A percentile compares a stretch with the other conserved stretches of the same genome.
These are phyloP conservation scores for Cottus gobio DNA, from an alignment of 2,113 vertebrate genomes.

Conservation along the genomic window DNA sequence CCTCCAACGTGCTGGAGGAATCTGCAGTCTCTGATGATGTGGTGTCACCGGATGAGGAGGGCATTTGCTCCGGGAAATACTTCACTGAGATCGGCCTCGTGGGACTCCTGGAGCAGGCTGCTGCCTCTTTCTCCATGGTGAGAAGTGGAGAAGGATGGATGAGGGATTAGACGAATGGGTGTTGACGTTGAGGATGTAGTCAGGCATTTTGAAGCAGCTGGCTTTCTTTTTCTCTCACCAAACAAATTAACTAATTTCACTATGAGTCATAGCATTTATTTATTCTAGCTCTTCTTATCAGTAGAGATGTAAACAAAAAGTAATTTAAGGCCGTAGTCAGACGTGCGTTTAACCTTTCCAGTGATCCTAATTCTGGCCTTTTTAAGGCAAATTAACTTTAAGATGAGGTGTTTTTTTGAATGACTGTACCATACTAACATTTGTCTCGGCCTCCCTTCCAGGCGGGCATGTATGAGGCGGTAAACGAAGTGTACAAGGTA, in stretches of 20 bases:
- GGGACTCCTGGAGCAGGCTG: constrained; percentile 96
- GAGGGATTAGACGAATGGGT: not conserved
- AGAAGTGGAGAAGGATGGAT: constrained; percentile 35
- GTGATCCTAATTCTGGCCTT: not conserved
- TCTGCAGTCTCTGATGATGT: constrained; percentile 98
- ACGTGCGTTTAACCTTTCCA: not conserved
- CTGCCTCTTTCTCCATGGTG: constrained; percentile 98
- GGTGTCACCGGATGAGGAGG: constrained; percentile 98
- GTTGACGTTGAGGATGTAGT: not conserved
- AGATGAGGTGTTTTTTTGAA: not conserved
- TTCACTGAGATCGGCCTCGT: constrained; percentile 98
- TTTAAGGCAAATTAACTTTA: not conserved
- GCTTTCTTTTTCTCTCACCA: not conserved
- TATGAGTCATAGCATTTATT: not conserved
- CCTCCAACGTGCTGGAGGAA: constrained; percentile 97
- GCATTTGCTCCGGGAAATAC: constrained; percentile 98
- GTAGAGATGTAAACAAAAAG: too few species aligned
- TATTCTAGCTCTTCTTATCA: not conserved
- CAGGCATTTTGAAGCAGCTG: not conserved
- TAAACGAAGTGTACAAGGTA: constrained; percentile 99
- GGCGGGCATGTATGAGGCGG: constrained; percentile 99
- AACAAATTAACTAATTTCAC: not conserved
- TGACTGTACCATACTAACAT: not conserved
- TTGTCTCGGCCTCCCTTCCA: constrained; percentile 55
- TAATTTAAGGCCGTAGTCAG: not conserved